Conservation (phyloP, 2,888 invertebrate genomes). For the Thereva unica region DNA sequence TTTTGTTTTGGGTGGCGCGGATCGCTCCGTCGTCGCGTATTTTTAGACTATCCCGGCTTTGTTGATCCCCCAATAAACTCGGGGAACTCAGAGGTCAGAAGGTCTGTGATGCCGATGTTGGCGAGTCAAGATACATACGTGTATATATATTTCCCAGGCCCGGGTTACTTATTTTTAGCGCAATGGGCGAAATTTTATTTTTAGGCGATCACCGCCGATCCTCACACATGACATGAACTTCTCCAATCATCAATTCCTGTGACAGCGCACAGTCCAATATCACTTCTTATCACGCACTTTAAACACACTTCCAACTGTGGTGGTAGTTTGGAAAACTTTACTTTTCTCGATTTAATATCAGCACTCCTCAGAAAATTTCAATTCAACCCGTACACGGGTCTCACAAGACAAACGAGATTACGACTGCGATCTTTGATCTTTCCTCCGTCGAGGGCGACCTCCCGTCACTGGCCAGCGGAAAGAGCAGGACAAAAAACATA, state of each 20-base stretch:
- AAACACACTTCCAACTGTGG: background rate
- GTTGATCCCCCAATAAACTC: slow-evolving; percentile 26
- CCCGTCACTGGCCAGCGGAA: slow-evolving; percentile 23
- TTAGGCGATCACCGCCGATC: slow-evolving; percentile 11
- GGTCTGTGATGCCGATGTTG: slow-evolving; percentile 22
- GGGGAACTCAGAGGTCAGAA: slow-evolving; percentile 39
- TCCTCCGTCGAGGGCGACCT: slow-evolving; percentile 36
- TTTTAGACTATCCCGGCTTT: slow-evolving; percentile 31
- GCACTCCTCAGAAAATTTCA: background rate
- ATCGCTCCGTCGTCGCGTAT: slow-evolving; percentile 27
- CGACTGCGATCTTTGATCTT: slow-evolving; percentile 53
- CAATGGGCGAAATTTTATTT: slow-evolving; percentile 24
- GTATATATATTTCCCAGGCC: slow-evolving; percentile 10
- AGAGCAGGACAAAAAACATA: slow-evolving; percentile 35
- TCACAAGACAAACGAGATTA: slow-evolving; percentile 44
- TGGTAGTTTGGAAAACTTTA: background rate
- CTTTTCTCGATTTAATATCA: background rate
- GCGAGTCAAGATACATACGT: background rate
- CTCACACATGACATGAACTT: slow-evolving; percentile 16
- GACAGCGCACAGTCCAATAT: background rate
- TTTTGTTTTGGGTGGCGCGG: slow-evolving; percentile 10
- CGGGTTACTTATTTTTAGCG: slow-evolving; percentile 33
- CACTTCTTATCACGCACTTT: slow-evolving; percentile 4
- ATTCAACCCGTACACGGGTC: slow-evolving; percentile 3
- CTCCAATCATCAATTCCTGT: background rate